Base-by-base conservation (phyloP, 2,888 invertebrate genomes). In the Dasypogon diadema region DNA sequence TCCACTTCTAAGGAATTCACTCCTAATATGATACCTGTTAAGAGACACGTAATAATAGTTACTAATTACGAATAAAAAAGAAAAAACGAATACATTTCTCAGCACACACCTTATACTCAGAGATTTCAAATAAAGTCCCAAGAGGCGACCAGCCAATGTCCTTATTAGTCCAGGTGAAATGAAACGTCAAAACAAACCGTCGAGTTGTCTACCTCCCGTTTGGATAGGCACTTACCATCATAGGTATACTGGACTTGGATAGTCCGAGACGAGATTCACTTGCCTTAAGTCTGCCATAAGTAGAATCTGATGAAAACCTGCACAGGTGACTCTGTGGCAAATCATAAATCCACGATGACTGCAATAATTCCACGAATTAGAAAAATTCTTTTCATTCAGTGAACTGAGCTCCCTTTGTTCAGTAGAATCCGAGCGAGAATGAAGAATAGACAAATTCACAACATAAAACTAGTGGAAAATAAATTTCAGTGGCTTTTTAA, bases 381-480 rank as follows among this genome's bases (percentile, higher is more conserved):
- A 68, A 51, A 51, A 68, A 68, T 68, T 68, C 68, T 42, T 51
- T 51, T 68, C 68, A 68, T 68, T 51, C 68, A 68, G 63, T 18
- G n/a, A n/a, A n/a, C n/a, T n/a, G n/a, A n/a, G n/a, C n/a, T n/a
- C n/a, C n/a, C n/a, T n/a, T n/a, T n/a, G n/a, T n/a, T n/a, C n/a
- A n/a, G n/a, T n/a, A n/a, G n/a, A n/a, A n/a, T n/a, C n/a, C n/a
- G n/a, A n/a, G n/a, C n/a, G n/a, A n/a, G n/a, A n/a, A n/a, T n/a
- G n/a, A n/a, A n/a, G n/a, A n/a, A n/a, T n/a, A n/a, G n/a, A n/a
- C n/a, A n/a, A n/a, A n/a, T n/a, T n/a, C n/a, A n/a, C n/a, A n/a
- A n/a, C n/a, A n/a, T n/a, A n/a, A n/a, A n/a, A n/a, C n/a, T n/a
- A n/a, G n/a, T n/a, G n/a, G n/a, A n/a, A n/a, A n/a, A n/a, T n/a